Base-by-base conservation (phyloP, 2,797 vertebrate species). In the Acipenser oxyrinchus region DNA sequence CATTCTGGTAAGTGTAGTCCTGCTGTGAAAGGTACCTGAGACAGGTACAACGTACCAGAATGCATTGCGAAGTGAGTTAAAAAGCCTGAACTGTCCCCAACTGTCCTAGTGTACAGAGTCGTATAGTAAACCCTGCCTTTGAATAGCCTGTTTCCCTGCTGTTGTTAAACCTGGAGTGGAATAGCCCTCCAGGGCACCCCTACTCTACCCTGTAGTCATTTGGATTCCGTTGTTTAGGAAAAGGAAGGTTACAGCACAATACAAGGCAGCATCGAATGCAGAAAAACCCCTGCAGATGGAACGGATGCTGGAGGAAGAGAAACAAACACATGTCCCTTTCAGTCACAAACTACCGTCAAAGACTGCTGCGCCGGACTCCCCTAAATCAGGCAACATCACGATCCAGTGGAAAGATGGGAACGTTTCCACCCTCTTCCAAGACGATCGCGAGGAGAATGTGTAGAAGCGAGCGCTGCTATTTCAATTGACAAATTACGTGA, bases 331-430 rank as follows among this genome's bases (percentile, higher is more conserved):
- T 9, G 9, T 4, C 52, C 52, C 52, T 55, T 55, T 55, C 10
- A 1, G 48, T 48, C 13, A 59, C 51, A 59, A 53, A n/a, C 8
- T 51, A 0, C n/a, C 64, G 13, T 37, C 50, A 2, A 55, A 49
- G 51, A 76, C 74, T 6, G 69, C 69, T 11, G 75, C 76, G 8
- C n/a, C 53, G 0, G 77, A 66, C 0, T 58, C 75, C 2, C 63
- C 78, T 18, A 77, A 68, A 10, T 6, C 75, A 0, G 90, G 89
- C 48, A 76, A 84, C 0, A 89, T 89, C 1, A 0, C 79, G 51
- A 75, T 90, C 1, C 88, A 88, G 2, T 90, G 90, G 89, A 93
- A 87, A 70, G 88, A 95, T 0, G 91, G 85, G 7, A 89, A 85
- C 0, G 52, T 81, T 2, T 89, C 89, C 0, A 76, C 76, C 1